Evolutionary conservation across 2,888 invertebrate species (phyloP), one percentile per base, ranked within the genome.

Genomic region (Ephialtes manifestator): DNA sequence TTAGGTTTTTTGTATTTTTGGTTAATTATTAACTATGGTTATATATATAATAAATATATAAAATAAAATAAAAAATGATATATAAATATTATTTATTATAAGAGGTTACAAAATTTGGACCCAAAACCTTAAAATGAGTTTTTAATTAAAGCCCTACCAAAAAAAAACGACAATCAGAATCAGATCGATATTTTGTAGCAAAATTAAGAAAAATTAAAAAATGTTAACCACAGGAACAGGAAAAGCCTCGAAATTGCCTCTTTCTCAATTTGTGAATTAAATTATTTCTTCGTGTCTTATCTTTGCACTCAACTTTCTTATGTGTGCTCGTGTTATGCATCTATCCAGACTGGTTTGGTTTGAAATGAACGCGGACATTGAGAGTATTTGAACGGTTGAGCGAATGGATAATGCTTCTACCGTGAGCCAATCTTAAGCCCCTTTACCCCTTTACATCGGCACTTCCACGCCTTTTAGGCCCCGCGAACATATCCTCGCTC

Each of bases 401-500:
- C 74, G 65, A 58, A 63, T 74, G 75, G 77, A 82, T 72, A 39
- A 67, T 71, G 48, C 39, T 39, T 48, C 80, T 70, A 11, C 51
- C 46, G 60, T 13, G 48, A 65, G 72, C 72, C 60, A 81, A 77
- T 81, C 77, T 53, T 65, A 67, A 58, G 71, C 60, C 72, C 74
- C 53, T 76, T 81, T 74, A 39, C 71, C 77, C 63, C 60, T 46
- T 43, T 75, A 28, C 67, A 77, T 77, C 81, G 51, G 60, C 77
- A 74, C 81, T 74, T 81, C 76, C 65, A 78, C 84, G 72, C 77
- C 81, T 81, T 53, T 43, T 35, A 77, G 74, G 53, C 77, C 72
- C 43, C 46, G 81, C 51, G 48, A 77, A 58, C 67, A 67, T 81
- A 81, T 67, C 74, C 55, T 63, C 63, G 55, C 58, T 71, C 81